These are phyloP conservation scores for Drosophila guanche DNA, from an alignment of 1,140 invertebrate species.

Conservation along the genomic window DNA sequence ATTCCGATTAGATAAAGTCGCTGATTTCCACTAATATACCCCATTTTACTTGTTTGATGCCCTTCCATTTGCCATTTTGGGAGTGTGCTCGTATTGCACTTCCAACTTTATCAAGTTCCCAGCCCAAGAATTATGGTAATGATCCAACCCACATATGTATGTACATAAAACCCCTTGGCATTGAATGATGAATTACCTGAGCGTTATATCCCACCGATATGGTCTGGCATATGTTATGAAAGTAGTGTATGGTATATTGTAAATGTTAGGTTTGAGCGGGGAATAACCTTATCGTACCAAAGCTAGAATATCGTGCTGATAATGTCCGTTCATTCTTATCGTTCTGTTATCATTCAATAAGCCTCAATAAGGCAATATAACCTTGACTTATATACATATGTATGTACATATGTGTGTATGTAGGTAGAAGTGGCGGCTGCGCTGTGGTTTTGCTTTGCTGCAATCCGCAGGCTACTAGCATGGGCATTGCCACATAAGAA, in stretches of 20 bases:
- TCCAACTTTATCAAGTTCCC: conserved; percentile 14
- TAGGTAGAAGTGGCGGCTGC: conserved; percentile 20
- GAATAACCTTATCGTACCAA: conserved; percentile 19
- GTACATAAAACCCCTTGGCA: conserved; percentile 46
- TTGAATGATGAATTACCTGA: conserved; percentile 58
- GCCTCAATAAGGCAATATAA: conserved; percentile 48
- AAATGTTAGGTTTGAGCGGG: too few relatives aligned
- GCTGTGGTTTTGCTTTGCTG: conserved; percentile 1
- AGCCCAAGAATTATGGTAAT: conserved; percentile 50
- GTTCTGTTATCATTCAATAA: conserved; percentile 52
- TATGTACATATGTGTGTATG: neutral
- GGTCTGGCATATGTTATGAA: conserved; percentile 11
- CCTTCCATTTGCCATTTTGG: conserved; percentile 9
- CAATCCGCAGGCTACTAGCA: conserved; percentile 17
- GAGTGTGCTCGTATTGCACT: too few relatives aligned
- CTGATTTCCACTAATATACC: conserved; percentile 29
- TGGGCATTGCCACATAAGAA: conserved; percentile 12
- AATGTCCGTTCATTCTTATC: conserved; percentile 5
- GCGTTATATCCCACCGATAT: neutral
- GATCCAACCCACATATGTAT: conserved; percentile 21
- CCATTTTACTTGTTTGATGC: neutral
- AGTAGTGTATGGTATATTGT: neutral
- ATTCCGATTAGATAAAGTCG: conserved; percentile 50
- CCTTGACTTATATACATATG: conserved; percentile 65
- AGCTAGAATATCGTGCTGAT: conserved; percentile 22